Percentiles rank a stretch among this genome's conserved stretches.
Evolutionary conservation across 2,113 vertebrate species (phyloP).

Genomic region (Anolis carolinensis): DNA sequence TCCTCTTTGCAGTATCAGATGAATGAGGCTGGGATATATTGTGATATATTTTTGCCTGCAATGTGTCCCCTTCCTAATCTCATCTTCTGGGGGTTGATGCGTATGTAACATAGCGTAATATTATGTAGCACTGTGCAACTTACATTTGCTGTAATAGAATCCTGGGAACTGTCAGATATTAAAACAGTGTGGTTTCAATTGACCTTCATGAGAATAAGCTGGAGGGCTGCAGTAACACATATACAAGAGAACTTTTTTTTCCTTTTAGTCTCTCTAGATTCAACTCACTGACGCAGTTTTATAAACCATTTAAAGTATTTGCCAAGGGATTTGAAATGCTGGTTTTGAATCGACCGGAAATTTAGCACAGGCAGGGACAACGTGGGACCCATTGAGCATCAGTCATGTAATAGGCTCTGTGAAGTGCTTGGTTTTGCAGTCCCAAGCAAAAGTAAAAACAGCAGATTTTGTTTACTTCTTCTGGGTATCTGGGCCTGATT

Average conservation of each 20-base stretch:
- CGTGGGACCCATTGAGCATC: neutral
- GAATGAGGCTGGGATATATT: neutral
- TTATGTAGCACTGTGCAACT: conserved; percentile 27
- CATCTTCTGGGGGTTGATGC: conserved; percentile 17
- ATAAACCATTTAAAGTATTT: neutral
- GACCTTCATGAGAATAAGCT: conserved; percentile 16
- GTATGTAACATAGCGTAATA: conserved; percentile 29
- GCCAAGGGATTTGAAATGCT: neutral
- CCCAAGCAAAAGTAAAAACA: neutral
- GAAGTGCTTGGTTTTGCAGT: neutral
- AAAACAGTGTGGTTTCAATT: conserved; percentile 5
- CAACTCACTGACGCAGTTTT: neutral
- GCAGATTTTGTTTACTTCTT: neutral
- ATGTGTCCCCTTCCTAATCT: neutral
- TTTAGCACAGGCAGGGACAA: neutral
- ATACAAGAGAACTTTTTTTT: neutral
- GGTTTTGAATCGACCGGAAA: neutral
- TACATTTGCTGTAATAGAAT: conserved; percentile 27
- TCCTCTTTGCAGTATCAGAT: conserved; percentile 33
- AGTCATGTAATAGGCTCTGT: neutral
- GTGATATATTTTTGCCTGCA: conserved; percentile 7
- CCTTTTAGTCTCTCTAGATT: neutral
- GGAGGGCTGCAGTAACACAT: conserved; percentile 12
- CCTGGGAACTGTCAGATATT: conserved; percentile 3
- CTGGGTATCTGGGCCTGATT: neutral